These are phyloP conservation scores for Argynnis bischoffii DNA, from an alignment of 2,888 invertebrate genomes.

Conservation along the genomic window DNA sequence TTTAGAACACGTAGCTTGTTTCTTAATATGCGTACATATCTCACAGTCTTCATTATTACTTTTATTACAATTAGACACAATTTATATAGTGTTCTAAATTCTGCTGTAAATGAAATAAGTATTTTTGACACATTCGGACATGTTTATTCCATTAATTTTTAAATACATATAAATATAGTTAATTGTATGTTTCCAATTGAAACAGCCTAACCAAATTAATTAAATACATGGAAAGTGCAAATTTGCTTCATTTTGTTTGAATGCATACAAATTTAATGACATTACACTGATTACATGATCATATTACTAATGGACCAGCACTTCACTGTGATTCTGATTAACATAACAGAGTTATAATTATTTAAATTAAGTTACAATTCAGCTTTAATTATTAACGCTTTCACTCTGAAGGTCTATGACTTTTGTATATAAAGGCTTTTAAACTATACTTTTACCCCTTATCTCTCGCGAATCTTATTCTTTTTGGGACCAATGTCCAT, in stretches of 20 bases:
- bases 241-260: slow-evolving; percentile 22
- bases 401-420: not conserved
- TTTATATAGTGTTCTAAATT: too few relatives aligned
- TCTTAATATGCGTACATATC: too few relatives aligned
- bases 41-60: too few relatives aligned
- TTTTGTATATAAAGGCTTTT: too few relatives aligned
- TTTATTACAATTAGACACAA: too few relatives aligned
- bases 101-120: too few relatives aligned
- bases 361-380: slow-evolving; percentile 1
- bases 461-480: too few relatives aligned
- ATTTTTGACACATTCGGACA: too few relatives aligned
- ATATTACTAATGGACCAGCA: slow-evolving; percentile 27
- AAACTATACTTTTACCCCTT: too few relatives aligned
- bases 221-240: slow-evolving; percentile 12
- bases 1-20: too few relatives aligned
- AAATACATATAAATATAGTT: not conserved
- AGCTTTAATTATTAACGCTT: not conserved
- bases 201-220: slow-evolving; percentile 6
- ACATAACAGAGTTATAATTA: slow-evolving; percentile 25
- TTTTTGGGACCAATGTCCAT: too few relatives aligned
- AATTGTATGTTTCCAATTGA: not conserved
- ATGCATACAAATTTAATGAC: slow-evolving; percentile 27
- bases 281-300: slow-evolving; percentile 30
- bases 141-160: too few relatives aligned
- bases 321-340: slow-evolving; percentile 27